Evolutionary conservation across 2,113 vertebrate genomes (phyloP), one percentile per base, ranked within the genome.

Genomic region (Barnardius zonarius): DNA sequence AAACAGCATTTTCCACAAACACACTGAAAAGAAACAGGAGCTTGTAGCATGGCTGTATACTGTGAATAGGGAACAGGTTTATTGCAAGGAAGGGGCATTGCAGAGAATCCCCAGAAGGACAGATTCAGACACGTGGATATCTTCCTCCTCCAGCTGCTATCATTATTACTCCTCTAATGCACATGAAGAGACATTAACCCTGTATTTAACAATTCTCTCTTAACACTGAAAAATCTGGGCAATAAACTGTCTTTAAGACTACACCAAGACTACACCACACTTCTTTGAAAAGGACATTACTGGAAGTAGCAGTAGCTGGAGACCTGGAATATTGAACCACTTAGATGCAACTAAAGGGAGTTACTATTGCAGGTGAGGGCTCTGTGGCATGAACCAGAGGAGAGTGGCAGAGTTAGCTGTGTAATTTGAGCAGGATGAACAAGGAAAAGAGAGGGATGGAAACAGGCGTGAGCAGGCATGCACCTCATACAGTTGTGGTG

Each of bases 61-160:
- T 72, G 17, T 54, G n/a, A 77, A 54, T 0, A 41, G 22, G 39
- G 49, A 68, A 48, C 0, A 0, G 5, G 7, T n/a, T 44, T 37
- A 18, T 27, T 52, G 7, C 49, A 83, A 74, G n/a, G n/a, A 73
- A 82, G 9, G 5, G 5, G 18, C 13, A 31, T 7, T 30, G 13
- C 17, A 10, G 11, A 33, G 14, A 63, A 33, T 10, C 77, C 46
- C 23, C 17, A 54, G 49, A 9, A 86, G 31, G 30, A 75, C 17
- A 54, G 17, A 72, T 44, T 66, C 22, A 79, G 35, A 43, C 6
- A 30, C 0, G 10, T 37, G 64, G 5, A 4, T 51, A 39, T 55
- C 44, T 61, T 73, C n/a, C 13, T 39, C 7, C 30, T 64, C 69
- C 39, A 28, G n/a, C 3, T 84, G 13, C 35, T 84, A 5, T 54